Base-by-base conservation (phyloP, 2,888 invertebrate species). In the Drosophila neotestacea region DNA sequence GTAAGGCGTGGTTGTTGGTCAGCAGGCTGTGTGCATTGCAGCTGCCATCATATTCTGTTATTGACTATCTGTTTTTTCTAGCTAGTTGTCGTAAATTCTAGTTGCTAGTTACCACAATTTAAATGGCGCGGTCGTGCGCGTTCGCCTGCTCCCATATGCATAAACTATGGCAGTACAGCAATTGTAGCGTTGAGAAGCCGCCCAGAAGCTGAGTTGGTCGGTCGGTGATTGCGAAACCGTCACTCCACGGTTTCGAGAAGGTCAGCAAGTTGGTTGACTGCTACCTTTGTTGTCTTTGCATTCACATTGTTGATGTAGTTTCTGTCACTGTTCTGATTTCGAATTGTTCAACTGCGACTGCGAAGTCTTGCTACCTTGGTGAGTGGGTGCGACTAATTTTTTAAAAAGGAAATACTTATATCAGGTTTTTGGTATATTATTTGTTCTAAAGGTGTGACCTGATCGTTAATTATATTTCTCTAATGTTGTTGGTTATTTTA, bases 231-330 rank as follows among this genome's bases (percentile, higher is more conserved):
- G 82, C 83, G 80, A 82, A 85, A 85, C 85, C 70, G 81, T 65
- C 77, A 76, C 76, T 70, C 69, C 84, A 75, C 58, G 46, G 61
- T 61, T 58, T 70, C 61, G 87, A 79, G 89, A 85, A 85, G 85
- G 85, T 89, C 88, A 89, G 58, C 89, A 48, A 81, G 73, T 89
- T 51, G 68, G 59, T 62, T 65, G 42, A 38, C 59, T 60, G 64
- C 59, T 81, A 58, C 69, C 73, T 77, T 87, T 87, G 77, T 70
- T 79, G 63, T 60, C 51, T 55, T 63, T 74, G 73, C 74, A 78
- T 78, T 85, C 77, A 70, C 71, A 65, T 69, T 65, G 71, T 72
- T 81, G 60, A 32, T 54, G 61, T 68, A 55, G 39, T 70, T 69
- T 76, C 70, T 62, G 79, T 70, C 36, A 54, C 56, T 72, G 72